Percentiles rank a stretch among this genome's conserved stretches.
Evolutionary conservation across 2,113 vertebrate genomes (phyloP).

Genomic region (Donacobius atricapilla): DNA sequence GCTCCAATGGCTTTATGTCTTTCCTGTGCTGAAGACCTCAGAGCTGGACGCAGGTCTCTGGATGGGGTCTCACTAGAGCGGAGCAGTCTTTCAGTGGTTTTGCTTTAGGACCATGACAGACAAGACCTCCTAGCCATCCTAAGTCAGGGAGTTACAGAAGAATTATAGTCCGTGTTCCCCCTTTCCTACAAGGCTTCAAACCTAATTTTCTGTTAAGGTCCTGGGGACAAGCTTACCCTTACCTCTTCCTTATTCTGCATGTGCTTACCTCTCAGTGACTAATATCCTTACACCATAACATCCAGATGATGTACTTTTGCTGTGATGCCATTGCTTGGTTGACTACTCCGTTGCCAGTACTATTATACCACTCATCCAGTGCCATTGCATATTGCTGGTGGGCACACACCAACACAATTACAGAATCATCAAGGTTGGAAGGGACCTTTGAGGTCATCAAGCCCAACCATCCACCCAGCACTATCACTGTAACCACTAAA

Average conservation of each 20-base stretch:
- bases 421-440: background rate
- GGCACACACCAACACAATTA: background rate
- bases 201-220: background rate
- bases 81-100: background rate
- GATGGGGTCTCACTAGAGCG: background rate
- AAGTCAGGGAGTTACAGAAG: background rate
- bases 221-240: background rate
- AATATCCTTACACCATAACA: accelerated
- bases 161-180: background rate
- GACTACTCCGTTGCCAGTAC: background rate
- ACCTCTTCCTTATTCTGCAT: background rate
- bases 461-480: background rate
- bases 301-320: background rate
- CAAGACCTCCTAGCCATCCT: background rate
- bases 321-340: background rate
- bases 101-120: background rate
- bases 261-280: background rate
- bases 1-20: background rate
- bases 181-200: background rate
- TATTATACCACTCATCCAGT: accelerated
- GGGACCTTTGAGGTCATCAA: background rate
- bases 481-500: background rate
- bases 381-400: background rate
- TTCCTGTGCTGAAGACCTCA: background rate
- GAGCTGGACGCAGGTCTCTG: background rate